Evolutionary conservation across 2,113 vertebrate species (phyloP).

Genomic region (Festucalex cinctus): DNA sequence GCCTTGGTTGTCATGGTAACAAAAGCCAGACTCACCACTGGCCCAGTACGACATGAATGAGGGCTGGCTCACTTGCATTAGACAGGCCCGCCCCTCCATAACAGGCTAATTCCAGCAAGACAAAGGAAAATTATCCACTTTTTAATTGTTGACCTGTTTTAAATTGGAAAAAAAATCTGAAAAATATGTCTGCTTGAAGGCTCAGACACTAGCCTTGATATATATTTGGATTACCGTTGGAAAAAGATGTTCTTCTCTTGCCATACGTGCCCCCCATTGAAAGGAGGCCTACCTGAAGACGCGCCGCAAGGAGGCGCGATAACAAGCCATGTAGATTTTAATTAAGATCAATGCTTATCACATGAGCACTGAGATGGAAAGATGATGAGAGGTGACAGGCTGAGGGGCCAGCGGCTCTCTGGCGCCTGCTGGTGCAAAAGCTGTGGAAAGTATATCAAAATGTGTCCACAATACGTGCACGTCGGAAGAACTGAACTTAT

Average conservation of each 20-base stretch:
- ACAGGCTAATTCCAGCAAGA: background rate
- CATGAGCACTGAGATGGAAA: constrained; percentile 15
- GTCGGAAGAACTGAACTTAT: no score
- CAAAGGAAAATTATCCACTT: background rate
- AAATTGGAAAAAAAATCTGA: background rate
- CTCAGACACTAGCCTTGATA: background rate
- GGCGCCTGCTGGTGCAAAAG: background rate
- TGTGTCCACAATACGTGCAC: background rate
- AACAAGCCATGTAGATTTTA: constrained; percentile 44
- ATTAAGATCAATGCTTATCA: constrained; percentile 48
- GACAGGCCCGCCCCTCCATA: background rate
- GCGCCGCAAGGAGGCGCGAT: constrained; percentile 42
- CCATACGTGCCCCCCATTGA: background rate
- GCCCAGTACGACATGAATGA: no score
- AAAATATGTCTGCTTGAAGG: background rate
- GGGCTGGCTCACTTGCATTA: background rate
- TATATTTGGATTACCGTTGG: background rate
- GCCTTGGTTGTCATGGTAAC: background rate
- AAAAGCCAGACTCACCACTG: background rate
- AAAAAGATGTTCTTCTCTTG: background rate
- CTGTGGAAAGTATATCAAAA: background rate
- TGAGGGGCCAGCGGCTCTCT: constrained; percentile 7
- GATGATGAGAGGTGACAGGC: constrained; percentile 7
- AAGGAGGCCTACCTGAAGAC: constrained; percentile 7
- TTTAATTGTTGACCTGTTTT: background rate